These are phyloP conservation scores for Parauchenoglanis punctatus DNA, from an alignment of 2,797 vertebrate genomes.

Conservation along the genomic window DNA sequence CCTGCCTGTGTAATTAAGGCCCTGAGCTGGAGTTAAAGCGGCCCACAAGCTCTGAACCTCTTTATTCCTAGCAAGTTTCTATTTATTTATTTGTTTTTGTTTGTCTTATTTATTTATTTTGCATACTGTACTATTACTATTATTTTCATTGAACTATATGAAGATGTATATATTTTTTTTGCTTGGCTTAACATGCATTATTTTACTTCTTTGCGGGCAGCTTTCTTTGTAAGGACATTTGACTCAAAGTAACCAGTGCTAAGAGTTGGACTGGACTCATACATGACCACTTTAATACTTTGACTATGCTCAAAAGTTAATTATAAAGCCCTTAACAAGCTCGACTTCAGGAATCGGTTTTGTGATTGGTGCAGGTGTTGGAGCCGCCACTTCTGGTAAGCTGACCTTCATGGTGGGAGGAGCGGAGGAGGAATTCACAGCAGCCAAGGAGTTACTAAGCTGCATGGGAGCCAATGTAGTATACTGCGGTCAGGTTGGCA, in stretches of 20 bases:
- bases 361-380: slow-evolving; percentile 82
- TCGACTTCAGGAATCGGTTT: background rate
- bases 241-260: background rate
- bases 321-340: background rate
- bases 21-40: slow-evolving; percentile 28
- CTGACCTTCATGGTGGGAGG: slow-evolving; percentile 99
- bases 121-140: background rate
- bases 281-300: background rate
- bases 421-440: slow-evolving; percentile 92
- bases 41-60: background rate
- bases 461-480: slow-evolving; percentile 96
- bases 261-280: background rate
- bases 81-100: background rate
- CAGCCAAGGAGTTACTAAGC: slow-evolving; percentile 88
- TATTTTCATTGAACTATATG: background rate
- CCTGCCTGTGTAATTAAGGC: slow-evolving; percentile 44
- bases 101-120: background rate
- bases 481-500: slow-evolving; percentile 94
- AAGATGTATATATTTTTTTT: background rate
- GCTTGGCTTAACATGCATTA: background rate
- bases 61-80: background rate
- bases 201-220: background rate
- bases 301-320: background rate
- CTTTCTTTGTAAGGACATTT: background rate
- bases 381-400: slow-evolving; percentile 92